These are phyloP conservation scores for Coptodon rendalli DNA, from an alignment of 2,113 vertebrate species.

Conservation along the genomic window DNA sequence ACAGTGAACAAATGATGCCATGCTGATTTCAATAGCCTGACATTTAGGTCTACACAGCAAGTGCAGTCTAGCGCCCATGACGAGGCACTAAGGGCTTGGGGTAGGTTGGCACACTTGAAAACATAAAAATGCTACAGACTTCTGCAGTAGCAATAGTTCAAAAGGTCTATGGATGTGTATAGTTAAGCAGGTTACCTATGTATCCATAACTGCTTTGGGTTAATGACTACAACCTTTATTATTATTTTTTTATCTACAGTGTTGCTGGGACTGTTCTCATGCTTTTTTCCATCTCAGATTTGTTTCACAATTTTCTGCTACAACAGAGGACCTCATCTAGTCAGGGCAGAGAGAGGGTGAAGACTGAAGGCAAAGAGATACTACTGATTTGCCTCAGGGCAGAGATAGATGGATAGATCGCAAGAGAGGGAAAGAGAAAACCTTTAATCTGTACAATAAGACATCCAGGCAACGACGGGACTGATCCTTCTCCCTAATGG, in stretches of 20 bases:
- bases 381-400: slow-evolving; percentile 52
- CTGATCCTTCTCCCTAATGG: slow-evolving; percentile 45
- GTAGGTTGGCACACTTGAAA: neutral
- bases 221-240: neutral
- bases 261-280: neutral
- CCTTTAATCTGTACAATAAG: slow-evolving; percentile 64
- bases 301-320: neutral
- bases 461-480: slow-evolving; percentile 24
- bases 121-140: neutral
- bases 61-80: neutral
- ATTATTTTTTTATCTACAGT: neutral
- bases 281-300: neutral
- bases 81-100: neutral
- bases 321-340: neutral
- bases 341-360: neutral
- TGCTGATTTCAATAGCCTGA: slow-evolving; percentile 35
- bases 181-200: neutral
- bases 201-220: neutral
- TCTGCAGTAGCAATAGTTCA: neutral
- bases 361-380: slow-evolving; percentile 15
- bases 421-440: slow-evolving; percentile 9
- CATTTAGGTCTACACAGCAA: slow-evolving; percentile 21
- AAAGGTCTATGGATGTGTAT: neutral
- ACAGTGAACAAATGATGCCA: neutral
- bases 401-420: slow-evolving; percentile 24